Evolutionary conservation across 2,113 vertebrate species (phyloP), one percentile per base, ranked within the genome.

Genomic region (Chrysochloris asiatica): DNA sequence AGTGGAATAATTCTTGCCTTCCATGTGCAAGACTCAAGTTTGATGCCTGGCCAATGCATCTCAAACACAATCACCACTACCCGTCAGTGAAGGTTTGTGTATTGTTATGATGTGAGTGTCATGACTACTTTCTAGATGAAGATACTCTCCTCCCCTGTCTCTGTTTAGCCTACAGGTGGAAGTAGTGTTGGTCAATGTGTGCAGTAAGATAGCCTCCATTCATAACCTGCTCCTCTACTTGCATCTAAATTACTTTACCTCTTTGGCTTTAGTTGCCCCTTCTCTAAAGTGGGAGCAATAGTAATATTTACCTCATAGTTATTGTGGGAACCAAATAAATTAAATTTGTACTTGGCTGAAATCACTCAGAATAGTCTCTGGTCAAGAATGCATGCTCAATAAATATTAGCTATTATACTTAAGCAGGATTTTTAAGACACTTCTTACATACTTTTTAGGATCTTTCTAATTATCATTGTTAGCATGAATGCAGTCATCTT

Each of bases 381-480:
- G 63, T 75, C 77, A 93, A 84, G 65, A 92, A 24, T 83, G 92
- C 87, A 41, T 88, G 38, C 41, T 86, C 56, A 69, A 48, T 56
- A 90, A 93, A 84, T 86, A 81, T 67, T 87, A 75, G 59, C 88
- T 88, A 36, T 95, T 93, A 50, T 83, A 91, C 90, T 83, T 83
- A 1, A 90, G 87, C 84, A 95, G 50, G 80, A 94, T 95, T 95
- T 95, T 90, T 94, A 96, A 97, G 94, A 94, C 95, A 97, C 97
- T 96, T 47, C 87, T 94, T 91, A 76, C 95, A 96, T 95, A 90
- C 83, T 93, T 97, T 96, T 94, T 89, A 93, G 95, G 86, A 87
- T 92, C 94, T 93, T 96, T 96, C 96, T 95, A 96, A 96, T 97
- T 93, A 93, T 96, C 95, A 97, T 92, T 96, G 96, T 97, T 97